A percentile compares a stretch with the other conserved stretches of the same genome.
These are phyloP conservation scores for Chirona hameri DNA, from an alignment of 2,888 invertebrate species.

Conservation along the genomic window DNA sequence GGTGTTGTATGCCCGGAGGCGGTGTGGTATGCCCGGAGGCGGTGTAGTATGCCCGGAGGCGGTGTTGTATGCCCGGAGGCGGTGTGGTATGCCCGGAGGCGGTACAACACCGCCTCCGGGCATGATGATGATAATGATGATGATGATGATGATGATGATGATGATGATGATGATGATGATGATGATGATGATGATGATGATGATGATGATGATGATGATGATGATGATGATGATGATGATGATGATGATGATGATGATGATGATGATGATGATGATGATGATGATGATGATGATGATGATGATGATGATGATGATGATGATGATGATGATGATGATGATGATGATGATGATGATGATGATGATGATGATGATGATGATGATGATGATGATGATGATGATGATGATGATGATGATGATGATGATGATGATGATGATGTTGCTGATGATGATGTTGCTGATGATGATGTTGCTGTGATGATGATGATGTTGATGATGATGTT, in stretches of 20 bases:
- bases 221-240: constrained; percentile 11
- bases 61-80: too few relatives aligned
- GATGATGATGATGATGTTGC: too few relatives aligned
- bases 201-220: not conserved
- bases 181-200: not conserved
- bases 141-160: constrained; percentile 22
- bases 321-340: constrained; percentile 22
- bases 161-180: constrained; percentile 22
- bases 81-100: too few relatives aligned
- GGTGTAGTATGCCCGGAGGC: too few relatives aligned
- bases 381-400: constrained; percentile 22
- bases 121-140: constrained; percentile 11
- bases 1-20: too few relatives aligned
- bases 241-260: constrained; percentile 3
- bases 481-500: too few relatives aligned
- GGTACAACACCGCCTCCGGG: too few relatives aligned
- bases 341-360: constrained; percentile 22
- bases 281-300: constrained; percentile 22
- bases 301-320: constrained; percentile 22
- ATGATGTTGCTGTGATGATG: too few relatives aligned
- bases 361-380: constrained; percentile 22
- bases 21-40: too few relatives aligned
- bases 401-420: constrained; percentile 22
- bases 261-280: constrained; percentile 22
- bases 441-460: too few relatives aligned